phyloP scores from a whole-genome alignment of 2,797 vertebrate genomes.

The Buphagus erythrorhynchus region DNA sequence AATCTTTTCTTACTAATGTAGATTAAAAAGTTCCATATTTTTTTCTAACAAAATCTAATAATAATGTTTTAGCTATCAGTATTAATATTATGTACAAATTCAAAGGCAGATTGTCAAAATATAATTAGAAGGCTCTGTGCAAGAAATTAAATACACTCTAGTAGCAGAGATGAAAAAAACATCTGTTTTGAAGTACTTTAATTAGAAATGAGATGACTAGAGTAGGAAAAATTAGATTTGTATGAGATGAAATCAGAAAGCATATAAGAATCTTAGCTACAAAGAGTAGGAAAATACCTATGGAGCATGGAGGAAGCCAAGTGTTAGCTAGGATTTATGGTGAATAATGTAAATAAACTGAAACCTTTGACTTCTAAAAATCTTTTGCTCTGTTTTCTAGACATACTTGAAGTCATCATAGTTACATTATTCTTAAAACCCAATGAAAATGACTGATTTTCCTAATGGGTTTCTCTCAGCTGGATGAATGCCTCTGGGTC shows the following conservation, averaged over 20 bases:
- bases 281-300: background rate
- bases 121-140: conserved; percentile 20
- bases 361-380: background rate
- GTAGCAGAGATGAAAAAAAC: background rate
- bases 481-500: background rate
- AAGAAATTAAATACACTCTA: conserved; percentile 4
- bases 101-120: conserved; percentile 24
- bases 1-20: background rate
- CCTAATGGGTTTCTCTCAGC: background rate
- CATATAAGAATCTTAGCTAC: background rate
- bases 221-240: background rate
- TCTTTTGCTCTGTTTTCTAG: background rate
- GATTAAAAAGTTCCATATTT: background rate
- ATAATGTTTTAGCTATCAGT: background rate
- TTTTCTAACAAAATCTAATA: background rate
- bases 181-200: conserved; percentile 15
- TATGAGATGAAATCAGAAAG: background rate
- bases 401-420: background rate
- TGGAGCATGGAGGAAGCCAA: background rate
- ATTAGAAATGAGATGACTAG: background rate
- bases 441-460: background rate
- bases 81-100: conserved; percentile 27
- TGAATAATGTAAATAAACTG: background rate
- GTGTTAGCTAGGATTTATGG: background rate
- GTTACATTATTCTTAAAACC: background rate